These are phyloP conservation scores for Ernsta delagoae DNA, from an alignment of 2,888 invertebrate species.

Conservation along the genomic window DNA sequence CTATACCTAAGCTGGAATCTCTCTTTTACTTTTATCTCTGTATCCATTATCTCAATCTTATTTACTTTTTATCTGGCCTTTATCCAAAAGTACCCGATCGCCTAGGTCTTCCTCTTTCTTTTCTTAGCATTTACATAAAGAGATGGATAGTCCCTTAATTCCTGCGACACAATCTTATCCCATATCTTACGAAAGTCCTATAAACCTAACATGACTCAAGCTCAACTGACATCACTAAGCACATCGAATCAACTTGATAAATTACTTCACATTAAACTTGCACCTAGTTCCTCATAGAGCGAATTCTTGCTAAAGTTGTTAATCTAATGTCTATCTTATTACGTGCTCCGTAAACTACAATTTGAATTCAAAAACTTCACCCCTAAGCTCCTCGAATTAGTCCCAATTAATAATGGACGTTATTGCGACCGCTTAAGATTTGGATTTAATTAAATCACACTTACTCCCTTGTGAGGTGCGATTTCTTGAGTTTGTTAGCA, in stretches of 20 bases:
- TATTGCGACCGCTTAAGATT: slow-evolving; percentile 11
- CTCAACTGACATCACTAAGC: slow-evolving; percentile 14
- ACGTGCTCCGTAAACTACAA: neutral
- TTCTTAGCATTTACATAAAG: no score
- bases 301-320: neutral
- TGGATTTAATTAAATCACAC: slow-evolving; percentile 18
- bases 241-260: slow-evolving; percentile 25
- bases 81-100: no score
- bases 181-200: neutral
- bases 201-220: slow-evolving; percentile 6
- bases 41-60: no score
- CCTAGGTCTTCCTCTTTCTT: no score
- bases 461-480: neutral
- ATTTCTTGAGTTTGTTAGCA: neutral
- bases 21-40: no score
- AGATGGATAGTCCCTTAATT: slow-evolving; percentile 12
- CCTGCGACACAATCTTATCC: neutral
- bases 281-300: slow-evolving; percentile 14
- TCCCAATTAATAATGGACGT: slow-evolving; percentile 18
- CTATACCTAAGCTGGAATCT: no score
- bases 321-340: slow-evolving; percentile 4
- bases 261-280: slow-evolving; percentile 28
- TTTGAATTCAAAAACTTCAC: neutral
- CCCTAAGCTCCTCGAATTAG: neutral
- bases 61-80: no score